These are phyloP conservation scores for Malacoraja senta DNA, from an alignment of 2,797 vertebrate genomes.

Conservation along the genomic window DNA sequence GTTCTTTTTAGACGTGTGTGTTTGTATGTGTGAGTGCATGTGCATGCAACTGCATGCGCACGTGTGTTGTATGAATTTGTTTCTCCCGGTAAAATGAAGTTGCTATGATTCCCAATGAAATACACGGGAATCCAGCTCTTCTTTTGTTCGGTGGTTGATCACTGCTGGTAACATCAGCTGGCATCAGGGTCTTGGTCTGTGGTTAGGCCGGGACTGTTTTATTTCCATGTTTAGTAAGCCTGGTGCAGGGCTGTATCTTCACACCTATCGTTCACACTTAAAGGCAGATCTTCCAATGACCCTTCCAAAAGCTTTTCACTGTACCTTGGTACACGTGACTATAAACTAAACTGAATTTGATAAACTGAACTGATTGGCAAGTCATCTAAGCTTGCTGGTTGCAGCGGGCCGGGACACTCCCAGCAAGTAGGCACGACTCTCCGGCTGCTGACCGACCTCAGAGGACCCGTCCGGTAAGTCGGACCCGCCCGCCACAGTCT, in stretches of 20 bases:
- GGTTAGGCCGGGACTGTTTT: not conserved
- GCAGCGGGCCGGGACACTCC: no score
- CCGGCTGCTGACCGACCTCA: no score
- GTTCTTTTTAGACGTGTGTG: not conserved
- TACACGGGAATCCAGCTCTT: not conserved
- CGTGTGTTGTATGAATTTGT: not conserved
- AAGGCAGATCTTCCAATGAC: no score
- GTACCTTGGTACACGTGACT: no score
- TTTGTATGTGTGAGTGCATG: not conserved
- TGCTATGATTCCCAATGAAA: not conserved
- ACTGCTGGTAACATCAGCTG: not conserved
- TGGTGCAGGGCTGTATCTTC: not conserved
- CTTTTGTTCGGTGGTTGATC: not conserved
- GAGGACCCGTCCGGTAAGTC: no score
- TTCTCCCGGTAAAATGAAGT: not conserved
- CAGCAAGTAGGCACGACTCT: no score
- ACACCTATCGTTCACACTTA: not conserved
- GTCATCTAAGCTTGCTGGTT: no score
- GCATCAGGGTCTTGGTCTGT: not conserved
- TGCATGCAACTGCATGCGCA: no score
- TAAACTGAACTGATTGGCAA: no score
- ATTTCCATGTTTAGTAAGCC: not conserved
- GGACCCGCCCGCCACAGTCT: no score
- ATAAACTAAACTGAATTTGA: no score
- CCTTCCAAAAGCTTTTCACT: no score